Evolutionary conservation across 2,113 vertebrate genomes (phyloP), one percentile per base, ranked within the genome.

Genomic region (Pteropus alecto): DNA sequence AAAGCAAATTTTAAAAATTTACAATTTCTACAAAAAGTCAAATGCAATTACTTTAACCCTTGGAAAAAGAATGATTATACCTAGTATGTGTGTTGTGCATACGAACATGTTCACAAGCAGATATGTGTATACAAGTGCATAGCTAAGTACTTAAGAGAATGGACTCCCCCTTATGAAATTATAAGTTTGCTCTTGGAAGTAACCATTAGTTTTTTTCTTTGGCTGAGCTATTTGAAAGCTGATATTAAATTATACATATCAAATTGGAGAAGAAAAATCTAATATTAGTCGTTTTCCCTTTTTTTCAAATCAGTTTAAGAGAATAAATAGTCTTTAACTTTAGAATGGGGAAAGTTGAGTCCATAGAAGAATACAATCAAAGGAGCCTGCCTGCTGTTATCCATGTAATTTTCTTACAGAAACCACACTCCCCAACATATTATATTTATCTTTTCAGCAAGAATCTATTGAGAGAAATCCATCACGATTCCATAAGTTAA

Each of bases 241-340:
- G 22, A 48, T 87, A 56, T 83, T 94, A 86, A 73, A 58, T 93
- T 77, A 79, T 21, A 30, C 18, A 38, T 74, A 33, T 73, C 87
- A 43, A 10, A 86, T 13, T 68, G 30, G n/a, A 77, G 46, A 74
- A 58, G 56, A 58, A 85, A 85, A 67, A 18, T 13, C 6, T 13
- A n/a, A 12, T 48, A 86, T 85, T 54, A 26, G 18, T 93, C n/a
- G 86, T 86, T 83, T 95, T 89, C 22, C 79, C 11, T 77, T 95
- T 84, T 91, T 33, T 2, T 77, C 61, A 86, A 71, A 38, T 58
- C 90, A 58, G 9, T 60, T 76, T 11, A 79, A 68, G 14, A 70
- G 38, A 85, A 2, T 82, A 51, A 93, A 81, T n/a, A 41, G n/a
- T 82, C 60, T 90, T 76, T 78, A 94, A 63, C 51, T 86, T 89